Evolutionary conservation across 2,797 vertebrate species (phyloP).

Genomic region (Scolopax rusticola): DNA sequence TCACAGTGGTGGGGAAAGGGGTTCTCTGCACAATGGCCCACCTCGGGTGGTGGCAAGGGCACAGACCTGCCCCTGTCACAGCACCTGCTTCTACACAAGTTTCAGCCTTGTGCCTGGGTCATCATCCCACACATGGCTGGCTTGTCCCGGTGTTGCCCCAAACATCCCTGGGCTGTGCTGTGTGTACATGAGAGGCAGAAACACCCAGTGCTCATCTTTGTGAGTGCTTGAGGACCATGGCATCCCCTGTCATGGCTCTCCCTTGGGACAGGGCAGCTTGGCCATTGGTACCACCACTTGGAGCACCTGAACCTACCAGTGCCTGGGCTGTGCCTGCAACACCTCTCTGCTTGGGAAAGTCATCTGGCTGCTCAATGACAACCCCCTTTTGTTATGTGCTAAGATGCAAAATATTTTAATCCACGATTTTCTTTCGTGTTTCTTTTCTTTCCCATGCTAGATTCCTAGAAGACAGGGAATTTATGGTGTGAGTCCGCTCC

Average conservation of each 20-base stretch:
- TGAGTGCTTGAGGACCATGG: fast-evolving
- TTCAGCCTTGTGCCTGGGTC: not conserved
- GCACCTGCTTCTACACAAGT: not conserved
- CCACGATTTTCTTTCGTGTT: slow-evolving; percentile 74
- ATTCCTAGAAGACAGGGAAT: slow-evolving; percentile 87
- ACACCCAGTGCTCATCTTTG: fast-evolving
- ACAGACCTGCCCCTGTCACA: not conserved
- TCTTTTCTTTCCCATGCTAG: slow-evolving; percentile 83
- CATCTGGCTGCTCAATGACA: slow-evolving; percentile 62
- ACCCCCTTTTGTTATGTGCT: slow-evolving; percentile 71
- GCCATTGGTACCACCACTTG: not conserved
- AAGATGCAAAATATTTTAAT: slow-evolving; percentile 83
- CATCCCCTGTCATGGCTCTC: fast-evolving
- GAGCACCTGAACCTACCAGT: not conserved
- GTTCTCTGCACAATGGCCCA: no score
- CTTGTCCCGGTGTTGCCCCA: not conserved
- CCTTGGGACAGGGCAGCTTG: not conserved
- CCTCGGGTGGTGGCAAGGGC: not conserved
- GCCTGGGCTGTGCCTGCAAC: not conserved
- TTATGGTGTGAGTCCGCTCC: slow-evolving; percentile 83
- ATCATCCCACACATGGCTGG: fast-evolving
- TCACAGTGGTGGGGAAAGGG: fast-evolving
- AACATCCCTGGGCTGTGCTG: fast-evolving
- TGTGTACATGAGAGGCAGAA: not conserved
- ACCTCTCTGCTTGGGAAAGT: not conserved